Evolutionary conservation across 30 jellyfish, hydroid and myxozoan genomes (phyloP).

Genomic region (Haliclystus octoradiatus): DNA sequence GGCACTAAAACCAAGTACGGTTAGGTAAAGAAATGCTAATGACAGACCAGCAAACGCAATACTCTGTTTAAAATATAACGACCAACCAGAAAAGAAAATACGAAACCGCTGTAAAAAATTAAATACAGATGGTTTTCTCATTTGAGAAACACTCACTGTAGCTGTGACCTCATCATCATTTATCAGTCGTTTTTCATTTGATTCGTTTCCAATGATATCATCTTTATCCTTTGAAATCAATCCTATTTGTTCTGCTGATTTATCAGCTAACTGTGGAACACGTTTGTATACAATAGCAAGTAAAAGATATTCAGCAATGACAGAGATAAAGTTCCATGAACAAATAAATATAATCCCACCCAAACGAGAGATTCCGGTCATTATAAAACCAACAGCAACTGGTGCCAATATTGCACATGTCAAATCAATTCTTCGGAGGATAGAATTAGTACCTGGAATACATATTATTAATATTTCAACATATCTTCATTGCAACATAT

Average conservation of each 20-base stretch:
- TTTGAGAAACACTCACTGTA: neutral
- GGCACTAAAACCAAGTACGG: conserved; percentile 90
- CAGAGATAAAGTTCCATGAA: conserved; percentile 71
- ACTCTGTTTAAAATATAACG: conserved; percentile 49
- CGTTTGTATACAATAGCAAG: conserved; percentile 57
- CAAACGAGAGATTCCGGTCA: conserved; percentile 59
- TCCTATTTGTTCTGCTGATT: too few relatives aligned
- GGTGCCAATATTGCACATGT: conserved; percentile 93
- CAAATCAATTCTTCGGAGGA: conserved; percentile 85
- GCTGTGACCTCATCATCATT: neutral
- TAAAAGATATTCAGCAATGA: conserved; percentile 59
- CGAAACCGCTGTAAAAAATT: conserved; percentile 3
- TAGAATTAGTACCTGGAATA: conserved; percentile 52
- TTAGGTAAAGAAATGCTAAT: conserved; percentile 53
- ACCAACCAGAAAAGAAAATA: conserved; percentile 60
- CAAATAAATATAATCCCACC: conserved; percentile 89
- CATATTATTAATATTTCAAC: too few relatives aligned
- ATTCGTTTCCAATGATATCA: neutral
- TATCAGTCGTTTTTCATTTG: neutral
- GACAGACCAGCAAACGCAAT: conserved; percentile 91
- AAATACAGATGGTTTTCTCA: neutral
- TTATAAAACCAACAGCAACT: conserved; percentile 89
- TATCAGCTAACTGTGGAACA: conserved; percentile 71
- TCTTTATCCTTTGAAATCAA: conserved; percentile 2
- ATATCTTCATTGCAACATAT: too few relatives aligned